These are phyloP conservation scores for Amphimallon solstitiale DNA, from an alignment of 2,888 invertebrate species.

Conservation along the genomic window DNA sequence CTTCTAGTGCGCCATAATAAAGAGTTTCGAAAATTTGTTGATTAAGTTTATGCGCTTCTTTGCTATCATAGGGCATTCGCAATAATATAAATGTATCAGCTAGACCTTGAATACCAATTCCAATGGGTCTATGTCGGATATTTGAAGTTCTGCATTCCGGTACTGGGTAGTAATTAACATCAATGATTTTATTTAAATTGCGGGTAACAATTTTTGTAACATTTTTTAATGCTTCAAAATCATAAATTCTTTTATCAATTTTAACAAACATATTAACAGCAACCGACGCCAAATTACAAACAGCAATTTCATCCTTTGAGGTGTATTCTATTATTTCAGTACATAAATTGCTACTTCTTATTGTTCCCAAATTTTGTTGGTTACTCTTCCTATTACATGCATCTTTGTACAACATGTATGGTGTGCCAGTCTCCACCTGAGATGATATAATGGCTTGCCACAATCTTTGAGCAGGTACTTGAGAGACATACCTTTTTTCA, in stretches of 20 bases:
- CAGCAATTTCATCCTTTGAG: constrained; percentile 91
- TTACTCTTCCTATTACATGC: constrained; percentile 97
- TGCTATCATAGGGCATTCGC: constrained; percentile 92
- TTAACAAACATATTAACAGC: constrained; percentile 95
- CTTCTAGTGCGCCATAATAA: constrained; percentile 96
- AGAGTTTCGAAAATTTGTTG: constrained; percentile 97
- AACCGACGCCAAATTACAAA: constrained; percentile 97
- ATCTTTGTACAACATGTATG: constrained; percentile 97
- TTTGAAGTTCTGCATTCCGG: constrained; percentile 90
- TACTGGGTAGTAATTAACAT: constrained; percentile 95
- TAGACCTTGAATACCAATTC: constrained; percentile 96
- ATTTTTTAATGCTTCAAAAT: constrained; percentile 86
- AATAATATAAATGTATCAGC: constrained; percentile 96
- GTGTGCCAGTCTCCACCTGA: constrained; percentile 97
- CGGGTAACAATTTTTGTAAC: constrained; percentile 88
- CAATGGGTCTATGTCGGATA: constrained; percentile 84
- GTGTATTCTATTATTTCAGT: constrained; percentile 98
- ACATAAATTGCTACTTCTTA: constrained; percentile 97
- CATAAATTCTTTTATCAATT: constrained; percentile 77
- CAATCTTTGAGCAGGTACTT: constrained; percentile 83
- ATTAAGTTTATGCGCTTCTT: constrained; percentile 86
- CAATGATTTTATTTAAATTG: constrained; percentile 97
- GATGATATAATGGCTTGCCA: constrained; percentile 96
- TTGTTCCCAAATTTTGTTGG: constrained; percentile 97
- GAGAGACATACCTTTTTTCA: constrained; percentile 74